Percentiles rank a stretch among this genome's conserved stretches.
These are phyloP conservation scores for Ganaspis brasiliensis DNA, from an alignment of 2,888 invertebrate species.

Conservation along the genomic window DNA sequence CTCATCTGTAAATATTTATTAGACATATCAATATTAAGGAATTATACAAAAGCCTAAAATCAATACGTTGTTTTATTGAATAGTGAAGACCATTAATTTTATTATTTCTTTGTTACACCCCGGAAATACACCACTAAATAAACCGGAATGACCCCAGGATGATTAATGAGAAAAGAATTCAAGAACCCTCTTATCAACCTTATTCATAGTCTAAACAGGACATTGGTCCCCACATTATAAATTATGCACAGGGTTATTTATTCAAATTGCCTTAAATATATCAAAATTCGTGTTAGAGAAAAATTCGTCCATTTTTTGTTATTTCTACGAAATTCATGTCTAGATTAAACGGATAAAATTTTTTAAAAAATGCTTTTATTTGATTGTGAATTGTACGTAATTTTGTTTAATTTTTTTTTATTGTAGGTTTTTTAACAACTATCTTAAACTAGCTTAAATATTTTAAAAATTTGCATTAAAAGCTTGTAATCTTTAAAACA, in stretches of 20 bases:
- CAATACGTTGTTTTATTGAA: slow-evolving; percentile 5
- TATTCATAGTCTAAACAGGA: slow-evolving; percentile 10
- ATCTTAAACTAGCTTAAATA: no score
- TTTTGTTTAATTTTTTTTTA: no score
- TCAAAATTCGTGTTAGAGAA: no score
- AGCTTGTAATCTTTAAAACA: no score
- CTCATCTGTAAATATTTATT: no score
- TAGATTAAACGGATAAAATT: no score
- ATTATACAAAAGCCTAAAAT: not conserved
- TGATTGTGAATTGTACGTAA: no score
- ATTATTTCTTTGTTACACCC: slow-evolving; percentile 29
- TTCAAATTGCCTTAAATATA: not conserved
- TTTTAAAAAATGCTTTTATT: no score
- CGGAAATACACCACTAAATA: slow-evolving; percentile 14
- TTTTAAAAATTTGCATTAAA: no score
- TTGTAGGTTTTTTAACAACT: no score
- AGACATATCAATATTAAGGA: not conserved
- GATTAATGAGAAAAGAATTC: slow-evolving; percentile 35
- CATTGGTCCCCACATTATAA: slow-evolving; percentile 8
- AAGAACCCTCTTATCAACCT: slow-evolving; percentile 29
- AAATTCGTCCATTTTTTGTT: no score
- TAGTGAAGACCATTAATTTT: slow-evolving; percentile 6
- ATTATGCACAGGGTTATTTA: not conserved
- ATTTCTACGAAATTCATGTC: no score
- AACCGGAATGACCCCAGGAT: slow-evolving; percentile 31